These are phyloP conservation scores for Aromia moschata DNA, from an alignment of 2,888 invertebrate species.

Conservation along the genomic window DNA sequence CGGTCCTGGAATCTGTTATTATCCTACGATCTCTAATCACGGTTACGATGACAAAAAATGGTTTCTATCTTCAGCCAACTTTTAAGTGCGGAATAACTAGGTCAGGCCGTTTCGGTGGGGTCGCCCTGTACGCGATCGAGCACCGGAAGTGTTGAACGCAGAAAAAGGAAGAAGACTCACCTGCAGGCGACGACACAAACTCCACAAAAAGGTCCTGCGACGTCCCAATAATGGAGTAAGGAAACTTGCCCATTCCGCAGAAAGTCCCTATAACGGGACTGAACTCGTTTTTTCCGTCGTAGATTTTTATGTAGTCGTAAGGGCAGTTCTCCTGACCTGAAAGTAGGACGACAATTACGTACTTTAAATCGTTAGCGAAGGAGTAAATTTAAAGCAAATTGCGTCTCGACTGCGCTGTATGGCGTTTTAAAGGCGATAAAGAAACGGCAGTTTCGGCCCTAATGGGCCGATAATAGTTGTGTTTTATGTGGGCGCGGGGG, in stretches of 20 bases:
- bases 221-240: slow-evolving; percentile 92
- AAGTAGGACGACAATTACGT: slow-evolving; percentile 29
- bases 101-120: no score
- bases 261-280: slow-evolving; percentile 90
- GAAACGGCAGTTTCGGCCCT: neutral
- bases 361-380: neutral
- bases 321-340: slow-evolving; percentile 86
- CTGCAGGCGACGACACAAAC: slow-evolving; percentile 88
- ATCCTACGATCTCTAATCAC: no score
- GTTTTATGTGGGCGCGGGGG: neutral
- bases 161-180: slow-evolving; percentile 57
- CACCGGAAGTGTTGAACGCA: no score
- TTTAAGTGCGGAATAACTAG: no score
- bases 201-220: slow-evolving; percentile 89
- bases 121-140: no score
- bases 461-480: neutral
- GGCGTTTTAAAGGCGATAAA: no score
- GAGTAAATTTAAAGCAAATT: neutral
- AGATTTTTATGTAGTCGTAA: slow-evolving; percentile 88
- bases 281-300: slow-evolving; percentile 89
- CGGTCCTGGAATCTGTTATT: no score
- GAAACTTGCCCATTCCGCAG: slow-evolving; percentile 93
- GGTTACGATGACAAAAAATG: no score
- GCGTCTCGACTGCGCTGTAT: neutral
- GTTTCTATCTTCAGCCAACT: no score